Conservation (phyloP, 30 jellyfish, hydroid and myxozoan genomes). For the Pseudorhiza aurosa region DNA sequence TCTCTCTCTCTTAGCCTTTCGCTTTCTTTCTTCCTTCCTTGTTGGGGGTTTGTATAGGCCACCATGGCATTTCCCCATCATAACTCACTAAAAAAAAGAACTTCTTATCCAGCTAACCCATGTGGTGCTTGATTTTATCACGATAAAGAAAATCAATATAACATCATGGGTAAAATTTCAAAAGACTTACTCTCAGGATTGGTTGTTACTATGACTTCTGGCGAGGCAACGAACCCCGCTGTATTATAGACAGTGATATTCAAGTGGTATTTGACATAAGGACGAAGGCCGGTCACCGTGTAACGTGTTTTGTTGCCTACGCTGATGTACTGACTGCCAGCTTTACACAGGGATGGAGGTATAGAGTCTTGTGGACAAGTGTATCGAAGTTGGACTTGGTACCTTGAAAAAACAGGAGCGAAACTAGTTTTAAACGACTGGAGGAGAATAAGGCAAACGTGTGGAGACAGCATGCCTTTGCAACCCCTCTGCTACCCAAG, state of each 20-base stretch:
- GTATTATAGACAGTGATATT: constrained; percentile 67
- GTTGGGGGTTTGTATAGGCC: too few species aligned
- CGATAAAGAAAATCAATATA: too few species aligned
- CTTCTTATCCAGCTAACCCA: too few species aligned
- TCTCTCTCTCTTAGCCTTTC: too few species aligned
- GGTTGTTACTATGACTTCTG: constrained; percentile 66
- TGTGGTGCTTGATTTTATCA: too few species aligned
- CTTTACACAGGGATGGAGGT: constrained; percentile 61
- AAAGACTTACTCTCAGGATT: constrained; percentile 74
- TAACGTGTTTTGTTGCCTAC: constrained; percentile 15
- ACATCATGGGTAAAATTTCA: too few species aligned
- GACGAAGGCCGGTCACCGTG: constrained; percentile 70
- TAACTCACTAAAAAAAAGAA: too few species aligned
- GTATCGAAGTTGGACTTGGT: constrained; percentile 48
- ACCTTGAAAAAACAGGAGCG: constrained; percentile 37
- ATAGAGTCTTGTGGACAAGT: constrained; percentile 87
- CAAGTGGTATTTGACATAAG: constrained; percentile 52
- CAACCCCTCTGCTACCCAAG: too few species aligned
- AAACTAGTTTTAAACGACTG: background rate
- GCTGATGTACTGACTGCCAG: constrained; percentile 1
- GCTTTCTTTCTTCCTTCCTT: too few species aligned
- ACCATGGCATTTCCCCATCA: too few species aligned
- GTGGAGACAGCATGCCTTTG: too few species aligned
- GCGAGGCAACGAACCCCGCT: constrained; percentile 78
- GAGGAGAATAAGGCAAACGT: too few species aligned